A percentile compares a stretch with the other conserved stretches of the same genome.
Conservation (phyloP, 2,888 invertebrate species). For the Meteorus cinctellus region DNA sequence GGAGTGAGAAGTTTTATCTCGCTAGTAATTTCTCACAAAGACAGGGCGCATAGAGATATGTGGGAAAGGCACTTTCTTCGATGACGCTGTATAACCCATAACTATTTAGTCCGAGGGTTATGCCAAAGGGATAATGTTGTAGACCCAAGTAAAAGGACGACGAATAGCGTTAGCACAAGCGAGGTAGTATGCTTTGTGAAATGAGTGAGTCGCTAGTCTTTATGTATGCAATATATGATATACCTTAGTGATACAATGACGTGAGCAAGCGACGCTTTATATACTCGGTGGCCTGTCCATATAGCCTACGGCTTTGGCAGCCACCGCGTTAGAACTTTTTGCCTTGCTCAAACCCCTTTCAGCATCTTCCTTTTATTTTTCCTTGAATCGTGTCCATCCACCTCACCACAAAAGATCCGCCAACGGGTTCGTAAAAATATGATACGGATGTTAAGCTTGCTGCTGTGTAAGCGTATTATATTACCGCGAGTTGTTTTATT, state of each 20-base stretch:
- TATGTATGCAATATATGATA: conserved; percentile 53
- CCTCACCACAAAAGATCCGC: background rate
- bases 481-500: background rate
- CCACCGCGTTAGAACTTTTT: background rate
- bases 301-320: background rate
- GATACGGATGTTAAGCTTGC: background rate
- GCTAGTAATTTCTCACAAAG: background rate
- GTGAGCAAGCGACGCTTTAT: background rate
- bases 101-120: conserved; percentile 26
- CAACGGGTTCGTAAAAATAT: background rate
- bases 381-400: conserved; percentile 3
- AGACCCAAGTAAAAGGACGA: conserved; percentile 37
- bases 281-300: background rate
- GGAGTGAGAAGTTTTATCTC: background rate
- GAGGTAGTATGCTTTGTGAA: conserved; percentile 63
- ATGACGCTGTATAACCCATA: background rate
- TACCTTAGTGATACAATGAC: conserved; percentile 6
- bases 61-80: background rate
- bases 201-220: conserved; percentile 62
- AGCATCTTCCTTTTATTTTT: background rate
- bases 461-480: background rate
- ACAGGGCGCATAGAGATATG: background rate
- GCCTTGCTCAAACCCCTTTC: background rate
- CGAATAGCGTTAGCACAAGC: conserved; percentile 41
- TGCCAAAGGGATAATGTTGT: conserved; percentile 27